Evolutionary conservation across 2,797 vertebrate species (phyloP).

Genomic region (Oryzias sinensis): DNA sequence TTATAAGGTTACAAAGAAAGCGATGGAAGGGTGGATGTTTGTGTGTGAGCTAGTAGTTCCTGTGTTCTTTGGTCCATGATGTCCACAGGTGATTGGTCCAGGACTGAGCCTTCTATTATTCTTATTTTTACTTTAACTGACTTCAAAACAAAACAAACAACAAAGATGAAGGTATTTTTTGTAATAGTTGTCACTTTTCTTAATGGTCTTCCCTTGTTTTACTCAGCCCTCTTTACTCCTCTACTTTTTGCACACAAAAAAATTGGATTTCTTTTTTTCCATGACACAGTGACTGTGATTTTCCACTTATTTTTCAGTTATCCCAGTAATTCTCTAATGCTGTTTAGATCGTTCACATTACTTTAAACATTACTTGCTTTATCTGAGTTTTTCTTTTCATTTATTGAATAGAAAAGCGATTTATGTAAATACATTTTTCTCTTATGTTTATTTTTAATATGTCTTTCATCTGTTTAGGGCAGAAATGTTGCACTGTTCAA

Average conservation of each 20-base stretch:
- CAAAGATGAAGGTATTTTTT: slow-evolving; percentile 13
- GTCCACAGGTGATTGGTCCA: slow-evolving; percentile 57
- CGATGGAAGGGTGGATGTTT: slow-evolving; percentile 6
- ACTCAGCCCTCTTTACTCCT: slow-evolving; percentile 10
- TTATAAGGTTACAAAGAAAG: slow-evolving; percentile 65
- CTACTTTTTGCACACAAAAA: not conserved
- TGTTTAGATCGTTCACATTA: too few species aligned
- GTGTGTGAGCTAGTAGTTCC: slow-evolving; percentile 12
- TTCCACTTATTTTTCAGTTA: slow-evolving; percentile 50
- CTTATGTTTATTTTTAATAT: slow-evolving; percentile 3
- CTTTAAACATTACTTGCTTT: too few species aligned
- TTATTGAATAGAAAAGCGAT: too few species aligned
- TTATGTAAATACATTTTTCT: too few species aligned
- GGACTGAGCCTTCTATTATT: slow-evolving; percentile 51
- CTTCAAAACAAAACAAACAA: slow-evolving; percentile 37
- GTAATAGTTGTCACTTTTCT: not conserved
- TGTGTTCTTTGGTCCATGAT: slow-evolving; percentile 62
- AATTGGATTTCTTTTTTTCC: slow-evolving; percentile 1
- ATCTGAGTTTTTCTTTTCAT: too few species aligned
- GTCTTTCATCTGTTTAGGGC: slow-evolving; percentile 35
- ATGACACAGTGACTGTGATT: slow-evolving; percentile 36
- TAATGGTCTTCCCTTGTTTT: slow-evolving; percentile 14
- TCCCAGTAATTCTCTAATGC: too few species aligned
- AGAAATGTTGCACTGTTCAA: slow-evolving; percentile 30
- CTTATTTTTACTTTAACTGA: slow-evolving; percentile 35